These are phyloP conservation scores for Synaphobranchus kaupii DNA, from an alignment of 2,797 vertebrate species.

Conservation along the genomic window DNA sequence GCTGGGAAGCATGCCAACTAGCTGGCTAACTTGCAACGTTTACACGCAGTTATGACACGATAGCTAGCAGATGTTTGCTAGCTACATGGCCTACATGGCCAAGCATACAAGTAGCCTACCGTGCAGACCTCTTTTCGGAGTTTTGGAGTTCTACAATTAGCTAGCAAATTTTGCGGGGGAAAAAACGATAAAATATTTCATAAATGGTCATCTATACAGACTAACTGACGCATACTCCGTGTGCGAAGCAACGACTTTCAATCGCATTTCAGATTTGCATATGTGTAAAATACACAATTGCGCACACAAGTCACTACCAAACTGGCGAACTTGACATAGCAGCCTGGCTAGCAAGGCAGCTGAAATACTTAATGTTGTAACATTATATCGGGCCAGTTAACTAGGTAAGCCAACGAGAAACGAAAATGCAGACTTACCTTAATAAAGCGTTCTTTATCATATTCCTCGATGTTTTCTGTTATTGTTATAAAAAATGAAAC, in stretches of 20 bases:
- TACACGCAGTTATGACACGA: conserved; percentile 1
- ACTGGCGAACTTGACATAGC: not conserved
- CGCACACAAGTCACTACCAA: not conserved
- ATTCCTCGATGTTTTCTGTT: conserved; percentile 52
- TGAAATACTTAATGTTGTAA: not conserved
- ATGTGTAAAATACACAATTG: not conserved
- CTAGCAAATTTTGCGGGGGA: not conserved
- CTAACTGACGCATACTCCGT: not conserved
- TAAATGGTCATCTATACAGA: not conserved
- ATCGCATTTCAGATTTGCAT: not conserved
- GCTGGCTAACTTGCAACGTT: not conserved
- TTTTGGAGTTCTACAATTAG: not conserved
- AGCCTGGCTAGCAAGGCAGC: not conserved
- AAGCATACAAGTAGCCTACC: not conserved
- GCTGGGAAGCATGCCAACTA: not conserved
- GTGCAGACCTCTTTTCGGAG: not conserved
- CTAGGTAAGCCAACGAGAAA: not conserved
- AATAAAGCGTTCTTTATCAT: not conserved
- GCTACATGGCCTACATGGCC: not conserved
- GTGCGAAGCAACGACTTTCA: not conserved
- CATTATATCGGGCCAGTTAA: not conserved
- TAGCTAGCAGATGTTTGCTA: not conserved
- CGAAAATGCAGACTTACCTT: not conserved
- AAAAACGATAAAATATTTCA: not conserved
- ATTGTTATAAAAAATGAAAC: conserved; percentile 49